These are phyloP conservation scores for Solenopsis invicta DNA, from an alignment of 1,140 invertebrate genomes.

Conservation along the genomic window DNA sequence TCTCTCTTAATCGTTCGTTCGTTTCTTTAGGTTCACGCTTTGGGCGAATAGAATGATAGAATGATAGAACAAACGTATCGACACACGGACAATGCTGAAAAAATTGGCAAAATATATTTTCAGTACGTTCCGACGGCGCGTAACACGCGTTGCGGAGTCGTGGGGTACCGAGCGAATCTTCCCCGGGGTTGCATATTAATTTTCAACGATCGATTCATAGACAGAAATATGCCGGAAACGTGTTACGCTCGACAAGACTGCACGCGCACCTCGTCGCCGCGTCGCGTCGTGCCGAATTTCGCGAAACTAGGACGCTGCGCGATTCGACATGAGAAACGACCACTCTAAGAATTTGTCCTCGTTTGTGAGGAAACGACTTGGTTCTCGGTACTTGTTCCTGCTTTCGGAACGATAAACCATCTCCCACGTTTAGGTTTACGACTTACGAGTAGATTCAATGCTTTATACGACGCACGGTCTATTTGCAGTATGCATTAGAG, in stretches of 20 bases:
- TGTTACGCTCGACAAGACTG: constrained; percentile 1
- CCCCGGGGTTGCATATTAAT: constrained; percentile 18
- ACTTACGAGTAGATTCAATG: constrained; percentile 19
- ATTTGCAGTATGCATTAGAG: background rate
- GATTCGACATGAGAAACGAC: constrained; percentile 38
- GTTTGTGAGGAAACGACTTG: constrained; percentile 35
- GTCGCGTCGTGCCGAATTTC: constrained; percentile 39
- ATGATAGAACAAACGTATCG: background rate
- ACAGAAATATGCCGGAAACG: constrained; percentile 28
- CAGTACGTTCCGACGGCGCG: background rate
- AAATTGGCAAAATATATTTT: constrained; percentile 18
- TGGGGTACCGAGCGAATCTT: constrained; percentile 9
- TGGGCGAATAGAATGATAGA: background rate
- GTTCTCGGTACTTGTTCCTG: constrained; percentile 10
- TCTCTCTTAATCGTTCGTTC: background rate
- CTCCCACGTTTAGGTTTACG: constrained; percentile 17
- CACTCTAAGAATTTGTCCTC: constrained; percentile 40
- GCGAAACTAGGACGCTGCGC: constrained; percentile 28
- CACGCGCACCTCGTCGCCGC: background rate
- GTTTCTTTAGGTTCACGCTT: background rate
- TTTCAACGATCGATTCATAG: background rate
- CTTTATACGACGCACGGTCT: background rate
- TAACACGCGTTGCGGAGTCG: background rate
- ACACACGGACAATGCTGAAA: background rate
- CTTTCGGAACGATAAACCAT: constrained; percentile 17